Conservation (phyloP, 2,888 invertebrate genomes). For the Uropetala carovei region DNA sequence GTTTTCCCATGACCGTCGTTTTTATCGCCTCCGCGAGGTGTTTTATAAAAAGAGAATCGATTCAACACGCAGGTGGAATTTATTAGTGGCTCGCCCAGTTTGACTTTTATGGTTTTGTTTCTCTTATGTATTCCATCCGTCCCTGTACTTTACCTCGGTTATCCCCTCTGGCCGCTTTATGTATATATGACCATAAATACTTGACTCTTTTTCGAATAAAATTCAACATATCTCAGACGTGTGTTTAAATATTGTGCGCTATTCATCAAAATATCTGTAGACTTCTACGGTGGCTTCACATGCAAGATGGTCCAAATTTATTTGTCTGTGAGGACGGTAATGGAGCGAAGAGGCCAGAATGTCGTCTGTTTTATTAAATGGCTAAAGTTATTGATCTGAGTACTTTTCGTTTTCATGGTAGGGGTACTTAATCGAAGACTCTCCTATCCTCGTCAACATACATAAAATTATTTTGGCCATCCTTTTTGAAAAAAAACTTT, state of each 20-base stretch:
- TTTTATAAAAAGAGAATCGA: not conserved
- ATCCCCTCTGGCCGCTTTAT: not conserved
- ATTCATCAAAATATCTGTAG: not conserved
- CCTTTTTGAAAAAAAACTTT: no score
- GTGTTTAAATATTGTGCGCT: not conserved
- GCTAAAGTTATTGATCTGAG: no score
- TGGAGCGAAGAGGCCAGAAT: not conserved
- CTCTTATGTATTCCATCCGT: not conserved
- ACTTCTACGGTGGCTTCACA: not conserved
- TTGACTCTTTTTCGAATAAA: not conserved
- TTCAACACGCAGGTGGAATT: not conserved
- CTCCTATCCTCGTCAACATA: no score
- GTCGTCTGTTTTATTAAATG: not conserved
- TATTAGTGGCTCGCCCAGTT: not conserved
- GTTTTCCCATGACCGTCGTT: not conserved
- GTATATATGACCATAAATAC: not conserved
- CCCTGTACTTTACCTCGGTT: not conserved
- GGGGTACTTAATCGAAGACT: no score
- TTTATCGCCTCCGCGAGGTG: not conserved
- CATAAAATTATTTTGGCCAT: no score
- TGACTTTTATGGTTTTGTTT: not conserved
- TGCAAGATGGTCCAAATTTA: not conserved
- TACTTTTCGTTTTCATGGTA: no score
- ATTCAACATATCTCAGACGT: not conserved
- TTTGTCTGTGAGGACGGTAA: not conserved